phyloP scores from a whole-genome alignment of 2,113 vertebrate species.

The Chitala chitala region DNA sequence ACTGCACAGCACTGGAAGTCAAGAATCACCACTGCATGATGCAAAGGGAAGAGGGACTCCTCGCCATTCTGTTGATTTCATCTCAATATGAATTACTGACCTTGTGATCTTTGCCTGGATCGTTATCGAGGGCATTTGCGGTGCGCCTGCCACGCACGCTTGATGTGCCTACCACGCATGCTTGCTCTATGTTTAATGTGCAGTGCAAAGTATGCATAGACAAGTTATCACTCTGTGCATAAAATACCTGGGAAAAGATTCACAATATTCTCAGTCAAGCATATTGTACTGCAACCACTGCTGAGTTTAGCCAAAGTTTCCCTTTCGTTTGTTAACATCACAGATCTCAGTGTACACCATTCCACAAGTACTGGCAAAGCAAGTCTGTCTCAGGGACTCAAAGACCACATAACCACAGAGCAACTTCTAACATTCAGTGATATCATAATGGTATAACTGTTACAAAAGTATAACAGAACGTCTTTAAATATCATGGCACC shows the following conservation, averaged over 20 bases:
- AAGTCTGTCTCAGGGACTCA: too few relatives aligned
- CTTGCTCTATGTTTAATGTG: constrained; percentile 65
- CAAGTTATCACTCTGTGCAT: neutral
- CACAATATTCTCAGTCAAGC: neutral
- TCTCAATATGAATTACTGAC: constrained; percentile 68
- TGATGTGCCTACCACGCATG: constrained; percentile 50
- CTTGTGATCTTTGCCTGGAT: constrained; percentile 55
- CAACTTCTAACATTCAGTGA: too few relatives aligned
- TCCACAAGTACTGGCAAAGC: too few relatives aligned
- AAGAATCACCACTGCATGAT: neutral
- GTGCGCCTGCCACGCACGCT: constrained; percentile 53
- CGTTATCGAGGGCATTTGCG: constrained; percentile 63
- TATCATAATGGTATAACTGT: too few relatives aligned
- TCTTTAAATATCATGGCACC: too few relatives aligned
- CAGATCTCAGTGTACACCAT: too few relatives aligned
- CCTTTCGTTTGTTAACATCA: too few relatives aligned
- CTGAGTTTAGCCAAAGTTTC: too few relatives aligned
- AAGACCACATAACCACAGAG: too few relatives aligned
- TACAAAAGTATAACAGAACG: too few relatives aligned
- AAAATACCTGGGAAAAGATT: neutral
- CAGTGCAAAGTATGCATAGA: too few relatives aligned
- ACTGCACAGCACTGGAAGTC: neutral
- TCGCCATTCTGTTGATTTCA: constrained; percentile 45
- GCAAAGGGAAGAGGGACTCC: neutral
- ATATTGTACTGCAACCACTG: too few relatives aligned